Evolutionary conservation across 1,140 invertebrate species (phyloP), one percentile per base, ranked within the genome.

Genomic region (Lamellibrachia luymesi): DNA sequence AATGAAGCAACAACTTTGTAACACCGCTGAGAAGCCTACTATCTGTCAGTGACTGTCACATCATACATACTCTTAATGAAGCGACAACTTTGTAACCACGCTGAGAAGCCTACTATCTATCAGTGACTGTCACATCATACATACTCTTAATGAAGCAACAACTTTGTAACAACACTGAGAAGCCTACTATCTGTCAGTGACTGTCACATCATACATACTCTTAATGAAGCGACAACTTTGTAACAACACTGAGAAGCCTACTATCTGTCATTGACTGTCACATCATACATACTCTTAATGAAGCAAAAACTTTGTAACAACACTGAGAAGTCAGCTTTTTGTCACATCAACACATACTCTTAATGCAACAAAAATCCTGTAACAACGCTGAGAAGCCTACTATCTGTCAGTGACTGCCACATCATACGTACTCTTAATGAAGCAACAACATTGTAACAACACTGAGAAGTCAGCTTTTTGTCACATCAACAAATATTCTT

Each of bases 61-160:
- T 38, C 38, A 38, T 38, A 96, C 93, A 94, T 96, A 96, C 93
- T 95, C 94, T 89, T 94, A 93, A 89, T 94, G 93, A n/a, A 93
- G 94, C 51, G 95, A 51, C 51, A 95, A 93, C 64, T 95, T 95
- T 95, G 94, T 91, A 94, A 95, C 90, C 93, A 80, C 92, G 93
- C 91, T 91, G 91, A 94, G 90, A 92, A 52, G 17, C 4, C 64
- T 22, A 2, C 64, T 80, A 22, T 80, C 8, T 80, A 2, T 80
- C 64, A 80, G 38, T 38, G 38, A 38, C 38, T 38, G 38, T 38
- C 38, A 38, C 5, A 80, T 80, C 64, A 80, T 22, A 80, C 1
- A 4, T 8, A 80, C 17, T 17, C 64, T 80, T 22, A 80, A 22
- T 80, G 64, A 38, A 38, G 38, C 25, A 22, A 4, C 13, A 80